Conservation (phyloP, 2,113 vertebrate species). For the Megaptera novaeangliae region DNA sequence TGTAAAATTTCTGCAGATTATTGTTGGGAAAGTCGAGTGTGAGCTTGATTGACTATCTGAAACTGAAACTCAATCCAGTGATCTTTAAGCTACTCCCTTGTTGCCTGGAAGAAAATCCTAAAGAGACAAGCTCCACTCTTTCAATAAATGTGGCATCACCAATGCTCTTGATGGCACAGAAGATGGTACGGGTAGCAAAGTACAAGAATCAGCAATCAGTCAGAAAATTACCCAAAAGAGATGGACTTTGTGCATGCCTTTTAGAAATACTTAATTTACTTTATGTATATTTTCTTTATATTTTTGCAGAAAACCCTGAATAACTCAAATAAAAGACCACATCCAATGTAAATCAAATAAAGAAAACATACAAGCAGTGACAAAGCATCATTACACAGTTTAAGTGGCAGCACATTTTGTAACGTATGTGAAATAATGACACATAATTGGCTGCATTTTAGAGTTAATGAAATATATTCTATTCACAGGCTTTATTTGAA, state of each 20-base stretch:
- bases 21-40: background rate
- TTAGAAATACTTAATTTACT: background rate
- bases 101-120: background rate
- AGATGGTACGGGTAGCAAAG: background rate
- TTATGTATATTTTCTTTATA: background rate
- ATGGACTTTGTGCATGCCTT: background rate
- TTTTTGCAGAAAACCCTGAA: background rate
- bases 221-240: background rate
- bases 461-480: background rate
- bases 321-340: background rate
- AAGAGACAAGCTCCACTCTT: background rate
- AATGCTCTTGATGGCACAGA: background rate
- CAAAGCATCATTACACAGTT: background rate
- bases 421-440: background rate
- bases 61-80: background rate
- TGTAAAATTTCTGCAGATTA: background rate
- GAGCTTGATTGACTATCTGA: too few species aligned
- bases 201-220: background rate
- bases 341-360: background rate
- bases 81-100: background rate
- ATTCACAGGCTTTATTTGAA: background rate
- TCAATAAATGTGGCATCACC: background rate
- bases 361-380: background rate
- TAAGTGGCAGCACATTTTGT: background rate
- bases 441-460: background rate